A percentile compares a stretch with the other conserved stretches of the same genome.
Conservation (phyloP, 2,797 vertebrate species). For the Muraenolepis orangiensis region DNA sequence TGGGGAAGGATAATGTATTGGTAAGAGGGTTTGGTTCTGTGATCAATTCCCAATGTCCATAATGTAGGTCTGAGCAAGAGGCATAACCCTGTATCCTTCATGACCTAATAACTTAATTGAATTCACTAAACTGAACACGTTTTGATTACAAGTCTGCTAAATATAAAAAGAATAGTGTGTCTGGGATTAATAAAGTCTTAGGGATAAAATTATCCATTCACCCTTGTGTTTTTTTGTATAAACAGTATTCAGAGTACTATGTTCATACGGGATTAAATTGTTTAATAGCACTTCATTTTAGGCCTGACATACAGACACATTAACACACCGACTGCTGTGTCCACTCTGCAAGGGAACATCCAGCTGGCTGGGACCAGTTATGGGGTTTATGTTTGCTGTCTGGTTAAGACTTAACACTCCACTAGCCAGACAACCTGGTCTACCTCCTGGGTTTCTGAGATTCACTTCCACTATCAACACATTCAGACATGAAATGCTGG, state of each 20-base stretch:
- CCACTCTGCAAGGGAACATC: background rate
- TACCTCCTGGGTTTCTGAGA: background rate
- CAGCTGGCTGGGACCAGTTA: background rate
- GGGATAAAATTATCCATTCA: no score
- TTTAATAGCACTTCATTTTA: no score
- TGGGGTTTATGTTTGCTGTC: background rate
- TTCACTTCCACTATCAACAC: background rate
- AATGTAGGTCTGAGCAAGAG: no score
- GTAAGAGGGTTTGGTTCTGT: background rate
- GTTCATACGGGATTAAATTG: no score
- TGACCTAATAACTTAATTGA: background rate
- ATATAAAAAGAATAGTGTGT: no score
- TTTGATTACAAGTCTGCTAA: no score
- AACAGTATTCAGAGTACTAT: no score
- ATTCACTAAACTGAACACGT: background rate
- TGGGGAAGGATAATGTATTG: background rate
- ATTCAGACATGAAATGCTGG: background rate
- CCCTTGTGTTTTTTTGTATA: no score
- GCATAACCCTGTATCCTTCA: background rate
- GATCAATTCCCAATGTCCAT: background rate
- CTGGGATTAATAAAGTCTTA: no score
- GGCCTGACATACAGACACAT: no score
- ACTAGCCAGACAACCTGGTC: background rate
- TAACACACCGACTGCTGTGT: background rate
- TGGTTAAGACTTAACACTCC: no score